Evolutionary conservation across 2,797 vertebrate species (phyloP), one percentile per base, ranked within the genome.

Genomic region (Gila robusta): DNA sequence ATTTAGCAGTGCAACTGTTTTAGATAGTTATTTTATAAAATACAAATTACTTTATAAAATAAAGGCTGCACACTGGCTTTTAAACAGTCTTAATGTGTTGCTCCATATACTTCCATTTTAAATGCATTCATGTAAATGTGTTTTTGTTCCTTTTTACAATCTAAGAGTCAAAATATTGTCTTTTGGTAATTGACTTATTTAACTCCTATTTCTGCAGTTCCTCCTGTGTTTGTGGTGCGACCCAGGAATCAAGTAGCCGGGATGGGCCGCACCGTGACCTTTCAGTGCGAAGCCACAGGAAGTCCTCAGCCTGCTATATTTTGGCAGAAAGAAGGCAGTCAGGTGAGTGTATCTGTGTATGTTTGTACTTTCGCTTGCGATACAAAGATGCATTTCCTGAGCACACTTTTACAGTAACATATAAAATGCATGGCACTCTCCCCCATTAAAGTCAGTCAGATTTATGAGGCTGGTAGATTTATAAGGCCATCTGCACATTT

Each of bases 281-380:
- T 99, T 93, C 98, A 98, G 92, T 99, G 98, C 47, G 98, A 99
- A 92, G 98, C 98, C 67, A 98, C 98, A 0, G 98, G 98, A 88
- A 99, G 98, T 88, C 98, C 98, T 78, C 98, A 99, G 88, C 98
- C 98, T 73, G 98, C 98, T 90, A 99, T 99, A 92, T 99, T 99
- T 93, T 99, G 98, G 98, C 94, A 99, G 91, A 95, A 97, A 89
- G 98, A 99, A 90, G 98, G 98, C 87, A 99, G 98, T 93, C 98
- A 99, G 98, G 98, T 99, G 96, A 96, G 92, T 69, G 21, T 52
- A 44, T 35, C 35, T 52, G 19, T 39, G n/a, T 64, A 39, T 62
- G 35, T 79, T 47, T 59, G 39, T 80, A 26, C 4, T 11, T 28
- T 49, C 10, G 6, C 17, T 32, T 32, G 41, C 35, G 17, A 5